Percentiles rank a stretch among this genome's conserved stretches.
phyloP scores from a whole-genome alignment of 2,113 vertebrate genomes.

The Thomomys bottae region DNA sequence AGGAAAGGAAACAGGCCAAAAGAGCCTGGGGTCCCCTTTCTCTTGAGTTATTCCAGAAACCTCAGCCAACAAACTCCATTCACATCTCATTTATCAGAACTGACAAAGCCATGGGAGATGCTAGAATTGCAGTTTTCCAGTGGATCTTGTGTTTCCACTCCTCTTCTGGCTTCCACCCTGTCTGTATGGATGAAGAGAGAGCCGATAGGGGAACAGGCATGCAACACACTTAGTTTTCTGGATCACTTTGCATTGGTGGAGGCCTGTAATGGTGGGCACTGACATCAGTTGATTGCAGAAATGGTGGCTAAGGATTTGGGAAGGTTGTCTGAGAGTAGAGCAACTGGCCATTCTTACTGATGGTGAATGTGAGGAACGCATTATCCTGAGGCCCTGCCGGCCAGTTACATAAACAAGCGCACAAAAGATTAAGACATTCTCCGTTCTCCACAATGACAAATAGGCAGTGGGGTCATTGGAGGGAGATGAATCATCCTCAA shows the following conservation, averaged over 20 bases:
- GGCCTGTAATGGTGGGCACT: rapidly evolving
- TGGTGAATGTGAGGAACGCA: not conserved
- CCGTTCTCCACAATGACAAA: rapidly evolving
- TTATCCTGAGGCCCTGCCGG: not conserved
- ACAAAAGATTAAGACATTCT: not conserved
- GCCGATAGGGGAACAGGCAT: too few relatives aligned
- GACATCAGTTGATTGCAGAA: too few relatives aligned
- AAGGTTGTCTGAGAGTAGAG: not conserved
- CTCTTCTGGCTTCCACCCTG: too few relatives aligned
- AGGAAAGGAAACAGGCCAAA: not conserved
- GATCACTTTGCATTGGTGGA: not conserved
- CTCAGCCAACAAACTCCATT: not conserved
- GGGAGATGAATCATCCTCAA: not conserved
- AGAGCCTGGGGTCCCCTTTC: not conserved
- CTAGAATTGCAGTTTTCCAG: too few relatives aligned
- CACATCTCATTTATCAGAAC: not conserved
- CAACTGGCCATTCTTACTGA: not conserved
- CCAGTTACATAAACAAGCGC: not conserved
- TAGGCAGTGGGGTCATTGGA: not conserved
- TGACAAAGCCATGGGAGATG: not conserved
- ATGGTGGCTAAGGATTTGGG: not conserved
- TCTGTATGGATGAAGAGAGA: not conserved
- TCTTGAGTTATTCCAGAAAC: not conserved
- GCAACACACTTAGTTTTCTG: not conserved
- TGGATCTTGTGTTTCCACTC: too few relatives aligned